A percentile compares a stretch with the other conserved stretches of the same genome.
phyloP scores from a whole-genome alignment of 2,888 invertebrate genomes.

The Mystacides longicornis region DNA sequence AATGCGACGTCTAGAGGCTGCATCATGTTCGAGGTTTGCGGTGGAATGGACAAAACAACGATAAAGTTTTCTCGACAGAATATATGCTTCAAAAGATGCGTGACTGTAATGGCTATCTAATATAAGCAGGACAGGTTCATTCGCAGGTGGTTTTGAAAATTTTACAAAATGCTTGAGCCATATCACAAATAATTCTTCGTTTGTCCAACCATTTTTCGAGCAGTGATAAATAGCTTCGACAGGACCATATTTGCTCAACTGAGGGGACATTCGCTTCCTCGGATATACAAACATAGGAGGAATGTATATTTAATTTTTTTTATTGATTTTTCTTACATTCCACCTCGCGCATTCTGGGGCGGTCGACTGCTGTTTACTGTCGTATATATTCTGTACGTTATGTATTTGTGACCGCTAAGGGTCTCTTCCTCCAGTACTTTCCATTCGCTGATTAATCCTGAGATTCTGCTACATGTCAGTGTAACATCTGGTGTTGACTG shows the following conservation, averaged over 20 bases:
- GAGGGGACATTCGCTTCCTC: slow-evolving; percentile 34
- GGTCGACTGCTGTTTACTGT: background rate
- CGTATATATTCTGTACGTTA: background rate
- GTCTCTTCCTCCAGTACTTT: background rate
- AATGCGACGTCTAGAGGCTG: slow-evolving; percentile 28
- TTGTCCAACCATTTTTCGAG: slow-evolving; percentile 9
- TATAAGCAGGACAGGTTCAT: slow-evolving; percentile 29
- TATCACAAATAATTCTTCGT: slow-evolving; percentile 2
- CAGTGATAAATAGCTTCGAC: slow-evolving; percentile 31
- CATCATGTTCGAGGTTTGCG: slow-evolving; percentile 27
- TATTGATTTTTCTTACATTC: too few relatives aligned
- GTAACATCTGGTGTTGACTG: background rate
- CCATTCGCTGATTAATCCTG: background rate
- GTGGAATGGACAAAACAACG: slow-evolving; percentile 27
- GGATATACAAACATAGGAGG: slow-evolving; percentile 41
- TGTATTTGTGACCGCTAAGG: background rate
- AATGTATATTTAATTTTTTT: too few relatives aligned
- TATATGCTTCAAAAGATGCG: slow-evolving; percentile 26
- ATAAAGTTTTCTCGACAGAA: slow-evolving; percentile 26
- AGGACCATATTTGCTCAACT: slow-evolving; percentile 35
- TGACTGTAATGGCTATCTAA: slow-evolving; percentile 31
- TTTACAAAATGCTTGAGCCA: slow-evolving; percentile 11
- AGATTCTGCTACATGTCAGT: background rate
- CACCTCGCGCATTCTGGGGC: too few relatives aligned
- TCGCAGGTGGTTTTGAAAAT: slow-evolving; percentile 25